Evolutionary conservation across 1,140 invertebrate species (phyloP).

Genomic region (Drosophila nebulosa): DNA sequence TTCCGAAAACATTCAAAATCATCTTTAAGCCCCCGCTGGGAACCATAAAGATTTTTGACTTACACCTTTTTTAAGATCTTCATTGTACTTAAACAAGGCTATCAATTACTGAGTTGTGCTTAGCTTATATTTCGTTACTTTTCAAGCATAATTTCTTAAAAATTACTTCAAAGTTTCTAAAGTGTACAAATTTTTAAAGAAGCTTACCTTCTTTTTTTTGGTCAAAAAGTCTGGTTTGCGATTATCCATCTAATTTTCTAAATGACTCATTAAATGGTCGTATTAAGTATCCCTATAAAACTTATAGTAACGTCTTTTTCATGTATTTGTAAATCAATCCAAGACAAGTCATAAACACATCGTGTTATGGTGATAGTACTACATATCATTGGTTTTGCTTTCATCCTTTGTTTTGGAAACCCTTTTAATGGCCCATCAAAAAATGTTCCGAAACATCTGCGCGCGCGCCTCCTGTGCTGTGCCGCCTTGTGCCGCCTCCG

Average conservation of each 20-base stretch:
- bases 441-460: constrained; percentile 52
- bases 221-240: too few relatives aligned
- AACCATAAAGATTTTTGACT: too few relatives aligned
- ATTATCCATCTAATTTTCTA: background rate
- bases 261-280: background rate
- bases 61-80: too few relatives aligned
- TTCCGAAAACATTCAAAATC: too few relatives aligned
- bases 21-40: too few relatives aligned
- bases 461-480: background rate
- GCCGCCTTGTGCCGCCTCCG: background rate
- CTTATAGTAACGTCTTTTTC: background rate
- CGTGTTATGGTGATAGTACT: background rate
- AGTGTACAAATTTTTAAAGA: too few relatives aligned
- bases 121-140: too few relatives aligned
- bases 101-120: too few relatives aligned
- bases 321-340: background rate
- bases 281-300: background rate
- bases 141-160: too few relatives aligned
- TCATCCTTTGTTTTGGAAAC: background rate
- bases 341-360: background rate
- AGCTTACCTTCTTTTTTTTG: too few relatives aligned
- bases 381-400: background rate
- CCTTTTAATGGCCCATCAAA: constrained; percentile 29
- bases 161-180: too few relatives aligned
- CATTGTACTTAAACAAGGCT: too few relatives aligned